A percentile compares a stretch with the other conserved stretches of the same genome.
Evolutionary conservation across 1,140 invertebrate species (phyloP).

Genomic region (Agrypnia vestita): DNA sequence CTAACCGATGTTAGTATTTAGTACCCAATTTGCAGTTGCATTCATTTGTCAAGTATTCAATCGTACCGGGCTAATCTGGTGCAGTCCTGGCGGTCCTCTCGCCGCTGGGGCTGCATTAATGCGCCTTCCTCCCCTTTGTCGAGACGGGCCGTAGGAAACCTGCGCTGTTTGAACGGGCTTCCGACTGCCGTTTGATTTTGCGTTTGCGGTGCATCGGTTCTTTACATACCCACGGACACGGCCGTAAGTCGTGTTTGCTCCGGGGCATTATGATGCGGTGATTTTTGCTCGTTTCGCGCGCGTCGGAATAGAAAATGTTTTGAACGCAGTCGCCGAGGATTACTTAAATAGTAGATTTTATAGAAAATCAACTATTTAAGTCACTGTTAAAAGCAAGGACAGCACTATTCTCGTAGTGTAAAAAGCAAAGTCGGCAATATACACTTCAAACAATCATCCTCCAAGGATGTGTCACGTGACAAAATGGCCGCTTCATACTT

Average conservation of each 20-base stretch:
- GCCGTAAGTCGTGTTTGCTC: no score
- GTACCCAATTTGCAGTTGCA: conserved; percentile 58
- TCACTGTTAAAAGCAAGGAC: no score
- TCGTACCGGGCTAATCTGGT: conserved; percentile 58
- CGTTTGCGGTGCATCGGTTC: neutral
- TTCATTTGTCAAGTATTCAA: conserved; percentile 61
- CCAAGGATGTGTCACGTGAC: no score
- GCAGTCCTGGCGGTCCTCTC: neutral
- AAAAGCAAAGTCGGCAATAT: no score
- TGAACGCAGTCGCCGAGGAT: no score
- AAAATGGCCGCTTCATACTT: no score
- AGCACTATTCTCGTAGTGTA: no score
- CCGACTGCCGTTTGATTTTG: conserved; percentile 6
- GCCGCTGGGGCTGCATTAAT: neutral
- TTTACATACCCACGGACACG: neutral
- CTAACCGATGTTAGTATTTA: conserved; percentile 52
- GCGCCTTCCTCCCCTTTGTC: conserved; percentile 14
- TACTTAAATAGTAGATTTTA: no score
- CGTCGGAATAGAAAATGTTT: no score
- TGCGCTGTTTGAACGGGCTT: conserved; percentile 22
- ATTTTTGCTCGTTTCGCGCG: neutral
- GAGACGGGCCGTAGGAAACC: conserved; percentile 22
- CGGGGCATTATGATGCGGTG: neutral
- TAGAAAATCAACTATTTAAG: no score
- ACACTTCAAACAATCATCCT: no score